These are phyloP conservation scores for Microtus richardsoni DNA, from an alignment of 2,113 vertebrate genomes.

Conservation along the genomic window DNA sequence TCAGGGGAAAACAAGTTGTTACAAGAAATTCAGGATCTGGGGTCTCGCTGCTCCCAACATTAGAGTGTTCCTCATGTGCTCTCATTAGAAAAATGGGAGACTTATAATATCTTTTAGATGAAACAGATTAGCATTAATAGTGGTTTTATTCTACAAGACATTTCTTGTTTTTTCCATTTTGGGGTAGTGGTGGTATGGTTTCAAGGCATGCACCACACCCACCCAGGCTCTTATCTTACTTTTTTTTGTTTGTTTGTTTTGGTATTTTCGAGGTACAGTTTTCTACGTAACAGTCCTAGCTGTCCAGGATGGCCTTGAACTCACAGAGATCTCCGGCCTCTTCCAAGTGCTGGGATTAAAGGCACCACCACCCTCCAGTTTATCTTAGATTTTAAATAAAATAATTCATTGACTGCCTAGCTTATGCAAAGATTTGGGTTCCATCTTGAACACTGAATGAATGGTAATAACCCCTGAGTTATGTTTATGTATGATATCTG, in stretches of 20 bases:
- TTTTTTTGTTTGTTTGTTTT: background rate
- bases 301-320: background rate
- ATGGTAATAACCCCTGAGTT: background rate
- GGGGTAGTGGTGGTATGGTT: background rate
- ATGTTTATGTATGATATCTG: background rate
- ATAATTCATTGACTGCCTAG: background rate
- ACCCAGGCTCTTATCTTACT: background rate
- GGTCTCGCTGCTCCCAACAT: no score
- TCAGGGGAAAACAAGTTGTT: no score
- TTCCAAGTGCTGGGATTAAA: background rate
- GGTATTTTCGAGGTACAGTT: background rate
- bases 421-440: background rate
- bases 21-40: no score
- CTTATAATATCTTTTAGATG: background rate
- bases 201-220: background rate
- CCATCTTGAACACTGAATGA: background rate
- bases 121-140: background rate
- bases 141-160: slow-evolving; percentile 28
- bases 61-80: background rate
- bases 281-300: background rate
- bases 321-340: background rate
- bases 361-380: background rate
- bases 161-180: background rate
- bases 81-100: background rate
- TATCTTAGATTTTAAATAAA: slow-evolving; percentile 46